Evolutionary conservation across 2,888 invertebrate species (phyloP).

Genomic region (Phyllotreta cruciferae): DNA sequence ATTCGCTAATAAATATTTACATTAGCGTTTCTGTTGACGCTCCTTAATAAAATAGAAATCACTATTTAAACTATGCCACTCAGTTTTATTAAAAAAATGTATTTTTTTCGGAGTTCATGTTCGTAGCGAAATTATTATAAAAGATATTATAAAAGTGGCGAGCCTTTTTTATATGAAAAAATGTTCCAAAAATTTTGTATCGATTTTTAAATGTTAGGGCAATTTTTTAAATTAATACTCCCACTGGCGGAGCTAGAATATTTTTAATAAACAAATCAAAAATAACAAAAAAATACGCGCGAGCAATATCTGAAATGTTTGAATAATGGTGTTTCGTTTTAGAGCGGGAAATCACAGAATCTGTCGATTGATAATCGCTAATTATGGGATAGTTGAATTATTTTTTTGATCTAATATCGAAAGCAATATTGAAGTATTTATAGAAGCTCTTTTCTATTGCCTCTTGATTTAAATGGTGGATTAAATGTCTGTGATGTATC

Average conservation of each 20-base stretch:
- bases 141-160: constrained; percentile 17
- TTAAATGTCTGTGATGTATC: too few relatives aligned
- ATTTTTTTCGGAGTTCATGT: neutral
- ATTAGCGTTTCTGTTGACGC: neutral
- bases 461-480: too few relatives aligned
- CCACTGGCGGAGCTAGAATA: constrained; percentile 15
- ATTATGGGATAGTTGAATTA: too few relatives aligned
- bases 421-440: too few relatives aligned
- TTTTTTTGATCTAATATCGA: too few relatives aligned
- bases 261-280: constrained; percentile 34
- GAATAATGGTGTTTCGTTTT: constrained; percentile 25
- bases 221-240: constrained; percentile 24
- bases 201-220: constrained; percentile 28
- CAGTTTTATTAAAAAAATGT: constrained; percentile 10
- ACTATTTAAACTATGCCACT: constrained; percentile 6
- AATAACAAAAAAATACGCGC: constrained; percentile 19
- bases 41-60: constrained; percentile 4
- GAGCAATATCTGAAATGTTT: constrained; percentile 23
- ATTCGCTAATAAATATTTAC: too few relatives aligned
- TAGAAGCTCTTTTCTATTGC: too few relatives aligned
- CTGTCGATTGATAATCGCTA: too few relatives aligned
- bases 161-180: constrained; percentile 16
- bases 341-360: neutral
- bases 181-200: constrained; percentile 30
- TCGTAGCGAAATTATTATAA: constrained; percentile 3